These are phyloP conservation scores for Neosilurus mollespiculum DNA, from an alignment of 2,797 vertebrate genomes.

Conservation along the genomic window DNA sequence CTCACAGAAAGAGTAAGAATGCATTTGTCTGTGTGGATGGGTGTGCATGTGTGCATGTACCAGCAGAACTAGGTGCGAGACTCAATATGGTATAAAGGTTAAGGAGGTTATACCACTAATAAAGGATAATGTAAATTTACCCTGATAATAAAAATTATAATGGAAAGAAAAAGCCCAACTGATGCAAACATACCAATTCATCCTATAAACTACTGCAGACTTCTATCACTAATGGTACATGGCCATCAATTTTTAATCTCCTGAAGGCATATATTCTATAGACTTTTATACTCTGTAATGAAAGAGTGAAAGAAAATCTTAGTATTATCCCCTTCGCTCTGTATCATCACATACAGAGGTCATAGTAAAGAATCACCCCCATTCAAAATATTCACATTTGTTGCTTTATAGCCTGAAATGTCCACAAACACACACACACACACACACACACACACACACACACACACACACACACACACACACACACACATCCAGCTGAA, in stretches of 20 bases:
- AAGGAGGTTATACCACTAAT: too few relatives aligned
- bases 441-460: conserved; percentile 18
- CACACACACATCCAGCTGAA: conserved; percentile 24
- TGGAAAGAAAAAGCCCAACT: conserved; percentile 55
- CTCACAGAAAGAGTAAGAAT: too few relatives aligned
- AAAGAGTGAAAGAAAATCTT: background rate
- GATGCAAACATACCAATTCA: conserved; percentile 61
- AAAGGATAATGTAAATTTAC: too few relatives aligned
- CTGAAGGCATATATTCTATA: conserved; percentile 60
- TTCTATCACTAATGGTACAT: conserved; percentile 73
- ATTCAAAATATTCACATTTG: too few relatives aligned
- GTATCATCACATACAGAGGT: background rate
- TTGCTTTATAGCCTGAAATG: too few relatives aligned
- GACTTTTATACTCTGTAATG: conserved; percentile 58
- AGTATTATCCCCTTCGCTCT: background rate
- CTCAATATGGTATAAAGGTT: too few relatives aligned
- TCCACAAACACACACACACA: conserved; percentile 42
- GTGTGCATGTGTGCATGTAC: too few relatives aligned
- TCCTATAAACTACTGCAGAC: conserved; percentile 66
- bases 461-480: conserved; percentile 37
- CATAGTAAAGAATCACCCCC: too few relatives aligned
- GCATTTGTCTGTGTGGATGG: too few relatives aligned
- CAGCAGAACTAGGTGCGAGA: too few relatives aligned
- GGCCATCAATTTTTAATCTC: conserved; percentile 66
- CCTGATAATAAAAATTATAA: too few relatives aligned